phyloP scores from a whole-genome alignment of 2,113 vertebrate genomes.

The Helogale parvula region DNA sequence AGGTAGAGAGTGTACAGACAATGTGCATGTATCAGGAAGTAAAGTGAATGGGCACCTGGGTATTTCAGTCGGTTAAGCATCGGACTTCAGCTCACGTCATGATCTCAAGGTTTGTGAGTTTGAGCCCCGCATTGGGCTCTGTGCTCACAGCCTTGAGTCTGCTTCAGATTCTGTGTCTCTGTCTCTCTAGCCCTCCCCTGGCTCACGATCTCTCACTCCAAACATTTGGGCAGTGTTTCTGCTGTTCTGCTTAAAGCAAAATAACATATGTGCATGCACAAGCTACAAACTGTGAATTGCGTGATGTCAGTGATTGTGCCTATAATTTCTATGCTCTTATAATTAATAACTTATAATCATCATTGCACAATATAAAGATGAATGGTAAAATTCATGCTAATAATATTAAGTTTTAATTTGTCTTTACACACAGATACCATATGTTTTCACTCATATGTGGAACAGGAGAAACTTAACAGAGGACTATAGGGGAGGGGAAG shows the following conservation, averaged over 20 bases:
- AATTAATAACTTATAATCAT: neutral
- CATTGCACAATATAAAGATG: neutral
- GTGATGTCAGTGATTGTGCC: neutral
- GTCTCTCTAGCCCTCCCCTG: too few species aligned
- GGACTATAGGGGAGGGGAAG: too few species aligned
- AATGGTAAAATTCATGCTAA: neutral
- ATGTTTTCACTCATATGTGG: too few species aligned
- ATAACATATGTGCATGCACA: neutral
- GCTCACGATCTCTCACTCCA: too few species aligned
- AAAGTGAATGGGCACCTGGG: neutral
- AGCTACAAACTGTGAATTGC: neutral
- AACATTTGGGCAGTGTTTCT: neutral
- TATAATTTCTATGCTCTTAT: neutral
- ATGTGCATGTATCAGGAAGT: neutral
- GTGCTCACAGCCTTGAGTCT: too few species aligned
- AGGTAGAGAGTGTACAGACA: neutral
- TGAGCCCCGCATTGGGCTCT: too few species aligned
- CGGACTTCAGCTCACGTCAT: too few species aligned
- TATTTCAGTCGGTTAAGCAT: too few species aligned
- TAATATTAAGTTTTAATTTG: constrained; percentile 3
- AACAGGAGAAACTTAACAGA: too few species aligned
- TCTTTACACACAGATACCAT: too few species aligned
- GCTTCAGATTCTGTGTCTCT: too few species aligned
- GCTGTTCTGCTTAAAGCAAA: neutral
- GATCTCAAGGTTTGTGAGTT: too few species aligned